Base-by-base conservation (phyloP, 2,888 invertebrate species). In the Clistopyga incitator region DNA sequence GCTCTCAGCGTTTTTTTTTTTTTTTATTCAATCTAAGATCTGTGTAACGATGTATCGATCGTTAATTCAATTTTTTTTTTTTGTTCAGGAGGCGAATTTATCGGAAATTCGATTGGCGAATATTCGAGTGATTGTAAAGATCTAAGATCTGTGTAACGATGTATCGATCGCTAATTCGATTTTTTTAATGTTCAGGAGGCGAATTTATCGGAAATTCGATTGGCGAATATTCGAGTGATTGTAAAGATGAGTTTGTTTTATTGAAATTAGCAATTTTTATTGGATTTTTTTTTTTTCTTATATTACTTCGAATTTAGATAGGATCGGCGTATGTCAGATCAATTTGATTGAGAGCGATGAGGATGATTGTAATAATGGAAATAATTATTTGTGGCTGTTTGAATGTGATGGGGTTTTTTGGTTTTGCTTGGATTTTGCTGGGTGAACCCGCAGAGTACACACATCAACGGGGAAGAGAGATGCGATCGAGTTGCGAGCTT, bases 391-490 rank as follows among this genome's bases (percentile, higher is more conserved):
- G 56, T 25, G 25, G 25, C 56, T 56, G 2, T 56, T 56, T 56
- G 15, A 56, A 56, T 25, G 56, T 25, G 25, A 13, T 6, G 25
- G 13, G 56, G 56, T 13, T 25, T 20, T 34, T 64, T 64, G 6
- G 20, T 18, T 6, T 8, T n/a, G n/a, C 25, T n/a, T 42, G 11
- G 34, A 8, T 4, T 64, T 64, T 64, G 38, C 13, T 64, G 18
- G 18, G 20, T 20, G 20, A 38, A 20, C 20, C 11, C 2, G 10
- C 18, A 38, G 47, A 67, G 25, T 47, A 47, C 47, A 67, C 67
- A 42, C 23, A 67, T 67, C 45, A 11, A 65, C 23, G 34, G 61
- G 18, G 71, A 79, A 78, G 71, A 79, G 75, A 78, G 76, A 72
- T 29, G 45, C 72, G 83, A 79, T 80, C 79, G 47, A 76, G 56